phyloP scores from a whole-genome alignment of 2,888 invertebrate genomes.

The Synanthedon tipuliformis region DNA sequence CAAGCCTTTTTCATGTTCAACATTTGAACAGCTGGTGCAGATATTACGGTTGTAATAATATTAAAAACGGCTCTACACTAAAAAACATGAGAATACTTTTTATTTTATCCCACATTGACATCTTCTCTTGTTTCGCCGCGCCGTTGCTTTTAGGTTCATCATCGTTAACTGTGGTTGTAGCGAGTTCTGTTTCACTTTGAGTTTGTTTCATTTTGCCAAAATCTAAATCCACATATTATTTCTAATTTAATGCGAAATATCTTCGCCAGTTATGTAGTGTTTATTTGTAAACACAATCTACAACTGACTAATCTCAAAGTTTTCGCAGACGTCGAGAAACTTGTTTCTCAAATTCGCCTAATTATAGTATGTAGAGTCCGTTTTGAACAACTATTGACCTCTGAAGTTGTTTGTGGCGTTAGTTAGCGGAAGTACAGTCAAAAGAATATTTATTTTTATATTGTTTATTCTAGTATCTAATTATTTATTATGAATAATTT shows the following conservation, averaged over 20 bases:
- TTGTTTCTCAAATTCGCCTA: conserved; percentile 17
- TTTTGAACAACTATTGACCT: too few relatives aligned
- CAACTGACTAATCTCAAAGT: conserved; percentile 13
- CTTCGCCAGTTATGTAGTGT: conserved; percentile 6
- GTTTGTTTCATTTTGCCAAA: conserved; percentile 17
- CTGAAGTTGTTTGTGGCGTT: too few relatives aligned
- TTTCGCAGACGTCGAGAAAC: conserved; percentile 15
- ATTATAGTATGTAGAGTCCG: conserved; percentile 6
- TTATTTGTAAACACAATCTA: conserved; percentile 25
- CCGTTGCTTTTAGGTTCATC: conserved; percentile 12
- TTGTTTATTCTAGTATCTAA: too few relatives aligned
- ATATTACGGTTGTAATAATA: conserved; percentile 71
- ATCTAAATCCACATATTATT: neutral
- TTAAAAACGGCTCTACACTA: conserved; percentile 76
- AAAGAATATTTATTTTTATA: too few relatives aligned
- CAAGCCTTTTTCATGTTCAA: conserved; percentile 71
- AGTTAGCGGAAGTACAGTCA: too few relatives aligned
- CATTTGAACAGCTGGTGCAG: conserved; percentile 66
- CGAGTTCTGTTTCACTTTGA: conserved; percentile 17
- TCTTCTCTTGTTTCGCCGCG: conserved; percentile 5
- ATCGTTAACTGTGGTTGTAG: conserved; percentile 5
- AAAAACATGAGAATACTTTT: conserved; percentile 32
- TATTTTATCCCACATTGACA: conserved; percentile 13
- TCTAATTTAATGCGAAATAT: neutral
- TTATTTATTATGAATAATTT: too few relatives aligned